Evolutionary conservation across 2,113 vertebrate species (phyloP).

Genomic region (Lontra canadensis): DNA sequence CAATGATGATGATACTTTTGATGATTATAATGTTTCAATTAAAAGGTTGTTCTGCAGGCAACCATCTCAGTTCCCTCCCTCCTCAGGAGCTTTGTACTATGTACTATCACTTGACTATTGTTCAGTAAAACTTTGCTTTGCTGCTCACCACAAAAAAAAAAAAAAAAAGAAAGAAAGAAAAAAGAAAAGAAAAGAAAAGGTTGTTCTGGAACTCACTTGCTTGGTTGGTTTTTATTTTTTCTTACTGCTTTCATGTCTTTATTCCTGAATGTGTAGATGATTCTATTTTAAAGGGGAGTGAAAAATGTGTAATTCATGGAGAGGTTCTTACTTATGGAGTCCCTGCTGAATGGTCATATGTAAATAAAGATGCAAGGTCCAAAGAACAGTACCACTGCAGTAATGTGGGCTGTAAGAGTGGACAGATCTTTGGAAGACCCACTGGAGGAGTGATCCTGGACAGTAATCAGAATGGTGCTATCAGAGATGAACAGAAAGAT

Average conservation of each 20-base stretch:
- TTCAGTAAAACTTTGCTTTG: too few relatives aligned
- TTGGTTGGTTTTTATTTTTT: conserved; percentile 46
- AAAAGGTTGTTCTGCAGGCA: background rate
- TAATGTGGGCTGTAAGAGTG: background rate
- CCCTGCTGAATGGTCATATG: conserved; percentile 40
- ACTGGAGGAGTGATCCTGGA: background rate
- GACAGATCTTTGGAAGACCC: conserved; percentile 52
- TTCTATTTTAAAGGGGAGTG: conserved; percentile 62
- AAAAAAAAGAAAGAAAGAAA: too few relatives aligned
- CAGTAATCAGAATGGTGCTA: background rate
- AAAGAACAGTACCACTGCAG: conserved; percentile 55
- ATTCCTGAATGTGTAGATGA: conserved; percentile 70
- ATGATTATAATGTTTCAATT: background rate
- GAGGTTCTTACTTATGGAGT: conserved; percentile 43
- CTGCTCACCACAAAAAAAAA: too few relatives aligned
- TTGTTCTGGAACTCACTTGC: background rate
- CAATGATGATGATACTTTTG: background rate
- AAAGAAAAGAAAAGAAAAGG: too few relatives aligned
- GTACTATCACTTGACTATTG: too few relatives aligned
- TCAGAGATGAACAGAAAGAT: conserved; percentile 52
- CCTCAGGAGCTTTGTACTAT: too few relatives aligned
- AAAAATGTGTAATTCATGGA: conserved; percentile 69
- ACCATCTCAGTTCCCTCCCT: too few relatives aligned
- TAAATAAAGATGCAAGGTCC: conserved; percentile 63
- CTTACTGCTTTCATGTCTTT: conserved; percentile 60